Evolutionary conservation across 2,797 vertebrate species (phyloP).

Genomic region (Delichon dasypus): DNA sequence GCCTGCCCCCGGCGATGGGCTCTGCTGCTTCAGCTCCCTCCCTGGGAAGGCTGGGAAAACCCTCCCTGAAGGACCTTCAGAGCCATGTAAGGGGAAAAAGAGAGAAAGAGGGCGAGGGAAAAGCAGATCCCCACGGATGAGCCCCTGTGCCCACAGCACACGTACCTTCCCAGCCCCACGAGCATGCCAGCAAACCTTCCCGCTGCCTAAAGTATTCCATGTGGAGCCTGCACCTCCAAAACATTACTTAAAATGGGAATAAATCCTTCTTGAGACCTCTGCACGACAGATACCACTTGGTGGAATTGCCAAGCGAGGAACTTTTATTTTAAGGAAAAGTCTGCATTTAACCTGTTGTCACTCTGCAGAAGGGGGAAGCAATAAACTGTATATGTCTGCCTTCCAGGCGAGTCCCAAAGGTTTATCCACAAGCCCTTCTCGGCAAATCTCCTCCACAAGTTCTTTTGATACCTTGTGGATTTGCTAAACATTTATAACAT

Average conservation of each 20-base stretch:
- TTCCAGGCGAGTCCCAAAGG: slow-evolving; percentile 16
- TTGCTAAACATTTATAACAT: slow-evolving; percentile 69
- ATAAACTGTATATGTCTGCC: slow-evolving; percentile 59
- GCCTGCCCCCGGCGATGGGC: not conserved
- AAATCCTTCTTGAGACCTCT: slow-evolving; percentile 50
- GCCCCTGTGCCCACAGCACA: not conserved
- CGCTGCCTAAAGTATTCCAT: slow-evolving; percentile 21
- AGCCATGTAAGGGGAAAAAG: not conserved
- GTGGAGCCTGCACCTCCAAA: slow-evolving; percentile 15
- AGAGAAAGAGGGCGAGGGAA: not conserved
- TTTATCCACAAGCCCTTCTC: slow-evolving; percentile 15
- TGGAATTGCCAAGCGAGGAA: slow-evolving; percentile 41
- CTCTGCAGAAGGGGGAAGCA: slow-evolving; percentile 35
- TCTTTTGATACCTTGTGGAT: slow-evolving; percentile 54
- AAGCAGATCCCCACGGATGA: not conserved
- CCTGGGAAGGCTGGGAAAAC: not conserved
- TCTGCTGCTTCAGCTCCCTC: not conserved
- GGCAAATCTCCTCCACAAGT: slow-evolving; percentile 35
- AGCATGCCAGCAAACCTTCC: slow-evolving; percentile 26
- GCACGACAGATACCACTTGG: slow-evolving; percentile 43
- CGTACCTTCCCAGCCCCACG: not conserved
- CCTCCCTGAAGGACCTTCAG: not conserved
- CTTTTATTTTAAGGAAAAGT: slow-evolving; percentile 62
- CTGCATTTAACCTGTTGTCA: slow-evolving; percentile 45
- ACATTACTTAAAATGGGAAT: slow-evolving; percentile 79